A percentile compares a stretch with the other conserved stretches of the same genome.
These are phyloP conservation scores for Melanotaenia trifasciata DNA, from an alignment of 2,797 vertebrate genomes.

Conservation along the genomic window DNA sequence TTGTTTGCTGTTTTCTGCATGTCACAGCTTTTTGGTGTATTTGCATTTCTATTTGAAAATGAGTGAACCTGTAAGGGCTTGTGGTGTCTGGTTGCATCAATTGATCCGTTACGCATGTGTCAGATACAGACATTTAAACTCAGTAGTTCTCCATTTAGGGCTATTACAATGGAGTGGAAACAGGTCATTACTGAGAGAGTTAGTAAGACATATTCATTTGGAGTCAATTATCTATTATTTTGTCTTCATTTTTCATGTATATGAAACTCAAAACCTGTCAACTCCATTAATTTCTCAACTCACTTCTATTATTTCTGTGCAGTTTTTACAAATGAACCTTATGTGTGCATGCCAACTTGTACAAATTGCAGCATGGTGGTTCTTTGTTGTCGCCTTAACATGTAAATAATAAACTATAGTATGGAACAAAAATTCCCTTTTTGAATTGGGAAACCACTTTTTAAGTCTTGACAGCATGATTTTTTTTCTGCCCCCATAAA, in stretches of 20 bases:
- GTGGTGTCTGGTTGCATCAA: not conserved
- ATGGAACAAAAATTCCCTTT: not conserved
- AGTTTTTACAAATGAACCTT: not conserved
- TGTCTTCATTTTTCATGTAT: slow-evolving; percentile 14
- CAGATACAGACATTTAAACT: not conserved
- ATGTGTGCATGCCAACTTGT: not conserved
- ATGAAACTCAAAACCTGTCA: not conserved
- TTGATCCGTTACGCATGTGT: not conserved
- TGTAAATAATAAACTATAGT: slow-evolving; percentile 16
- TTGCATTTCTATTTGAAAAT: not conserved
- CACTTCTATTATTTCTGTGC: not conserved
- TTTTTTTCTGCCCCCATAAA: accelerated
- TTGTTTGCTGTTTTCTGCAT: not conserved
- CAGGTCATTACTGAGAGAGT: not conserved
- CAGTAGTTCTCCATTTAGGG: not conserved
- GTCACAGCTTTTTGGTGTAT: not conserved
- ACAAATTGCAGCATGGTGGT: not conserved
- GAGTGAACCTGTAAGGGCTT: not conserved
- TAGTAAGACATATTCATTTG: slow-evolving; percentile 16
- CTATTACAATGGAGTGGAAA: not conserved
- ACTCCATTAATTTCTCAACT: not conserved
- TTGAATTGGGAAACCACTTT: not conserved
- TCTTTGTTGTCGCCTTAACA: not conserved
- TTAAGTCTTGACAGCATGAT: not conserved
- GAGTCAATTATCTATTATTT: not conserved